phyloP scores from a whole-genome alignment of 2,113 vertebrate species.

The Melanotaenia duboulayi region DNA sequence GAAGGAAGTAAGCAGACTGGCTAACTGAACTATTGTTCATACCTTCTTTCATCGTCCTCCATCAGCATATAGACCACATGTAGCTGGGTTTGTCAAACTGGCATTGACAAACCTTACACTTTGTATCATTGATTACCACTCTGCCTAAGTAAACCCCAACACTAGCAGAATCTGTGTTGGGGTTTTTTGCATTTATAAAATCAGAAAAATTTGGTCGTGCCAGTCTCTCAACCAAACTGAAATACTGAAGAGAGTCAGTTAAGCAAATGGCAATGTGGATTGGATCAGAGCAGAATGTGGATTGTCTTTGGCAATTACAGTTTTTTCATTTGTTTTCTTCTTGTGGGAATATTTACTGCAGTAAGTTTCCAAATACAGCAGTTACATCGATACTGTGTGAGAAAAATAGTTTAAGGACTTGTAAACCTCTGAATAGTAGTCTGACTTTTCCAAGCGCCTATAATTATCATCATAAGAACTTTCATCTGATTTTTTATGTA shows the following conservation, averaged over 20 bases:
- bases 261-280: not conserved
- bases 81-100: conserved; percentile 26
- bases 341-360: not conserved
- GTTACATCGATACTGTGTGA: not conserved
- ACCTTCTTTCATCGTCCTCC: not conserved
- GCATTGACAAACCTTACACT: conserved; percentile 32
- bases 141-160: not conserved
- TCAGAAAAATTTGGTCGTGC: not conserved
- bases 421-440: not conserved
- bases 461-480: not conserved
- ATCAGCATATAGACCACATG: conserved; percentile 19
- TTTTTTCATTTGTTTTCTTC: not conserved
- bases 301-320: not conserved
- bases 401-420: not conserved
- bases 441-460: not conserved
- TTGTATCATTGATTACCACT: conserved; percentile 1
- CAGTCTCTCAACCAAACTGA: not conserved
- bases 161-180: not conserved
- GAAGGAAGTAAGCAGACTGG: not conserved
- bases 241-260: not conserved
- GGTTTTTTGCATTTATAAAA: not conserved
- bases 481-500: conserved; percentile 10
- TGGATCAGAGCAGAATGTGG: not conserved
- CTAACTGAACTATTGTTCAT: not conserved
- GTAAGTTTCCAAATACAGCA: not conserved